Evolutionary conservation across 2,888 invertebrate genomes (phyloP), one percentile per base, ranked within the genome.

Genomic region (Papilio gigon): DNA sequence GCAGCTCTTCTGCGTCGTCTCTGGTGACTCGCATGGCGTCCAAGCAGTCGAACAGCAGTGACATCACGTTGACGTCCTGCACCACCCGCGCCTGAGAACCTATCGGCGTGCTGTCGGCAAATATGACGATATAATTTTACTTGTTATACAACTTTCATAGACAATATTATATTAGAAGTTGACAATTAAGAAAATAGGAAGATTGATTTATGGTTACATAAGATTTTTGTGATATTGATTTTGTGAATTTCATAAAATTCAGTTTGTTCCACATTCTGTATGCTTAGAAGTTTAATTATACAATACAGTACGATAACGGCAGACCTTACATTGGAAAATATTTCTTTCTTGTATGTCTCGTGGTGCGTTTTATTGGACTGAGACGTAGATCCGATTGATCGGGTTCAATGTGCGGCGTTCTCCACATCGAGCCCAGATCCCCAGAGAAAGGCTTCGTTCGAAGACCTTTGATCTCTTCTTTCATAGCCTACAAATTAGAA

Each of bases 281-380:
- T 14, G 25, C 11, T 27, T 53, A 58, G n/a, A 6, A 8, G 33
- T 17, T 5, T 25, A 33, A 30, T 33, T 44, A 20, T 6, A 20
- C 20, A 11, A 44, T 20, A 0, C 17, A 44, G 20, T 20, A 35
- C 4, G 8, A 8, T 53, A 27, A 50, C 4, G 5, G 4, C 4
- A 44, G 9, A n/a, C 79, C 83, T 77, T 72, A 91, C 91, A 86
- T 87, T 0, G 91, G 91, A 68, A 91, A 91, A 74, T 90, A 91
- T 76, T 87, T 89, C 65, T 72, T 80, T 20, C 71, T 77, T 1
- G 64, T 69, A 1, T 71, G 72, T 50, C 74, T 74, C 1, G 71
- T 68, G 12, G 73, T 62, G 1, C 81, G 76, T 1, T 84, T 86
- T 1, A 80, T 74, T 78, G 53, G 30, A 81, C 77, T 60, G 78